A percentile compares a stretch with the other conserved stretches of the same genome.
These are phyloP conservation scores for Rhadina sibilatrix DNA, from an alignment of 2,113 vertebrate species.

Conservation along the genomic window DNA sequence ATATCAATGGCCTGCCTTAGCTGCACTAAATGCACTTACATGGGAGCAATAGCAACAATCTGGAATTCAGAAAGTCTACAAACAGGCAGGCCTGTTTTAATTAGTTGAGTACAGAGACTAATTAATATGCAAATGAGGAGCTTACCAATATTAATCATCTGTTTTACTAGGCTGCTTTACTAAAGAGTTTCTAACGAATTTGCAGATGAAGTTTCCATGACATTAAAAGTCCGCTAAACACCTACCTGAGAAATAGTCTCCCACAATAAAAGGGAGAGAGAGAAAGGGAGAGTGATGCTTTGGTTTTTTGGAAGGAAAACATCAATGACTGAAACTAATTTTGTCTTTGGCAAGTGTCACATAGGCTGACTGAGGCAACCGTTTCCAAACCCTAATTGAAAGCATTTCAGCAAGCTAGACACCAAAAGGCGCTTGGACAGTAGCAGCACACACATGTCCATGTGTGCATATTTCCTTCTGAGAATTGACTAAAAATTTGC, in stretches of 20 bases:
- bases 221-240: constrained; percentile 69
- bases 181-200: constrained; percentile 75
- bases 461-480: background rate
- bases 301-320: constrained; percentile 63
- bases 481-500: background rate
- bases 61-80: constrained; percentile 67
- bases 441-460: rapidly evolving
- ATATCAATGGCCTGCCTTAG: background rate
- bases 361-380: constrained; percentile 39
- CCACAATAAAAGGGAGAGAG: background rate
- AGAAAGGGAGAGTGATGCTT: background rate
- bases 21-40: constrained; percentile 1
- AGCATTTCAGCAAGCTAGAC: constrained; percentile 60
- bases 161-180: constrained; percentile 75
- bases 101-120: constrained; percentile 78
- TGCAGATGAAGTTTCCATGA: constrained; percentile 73
- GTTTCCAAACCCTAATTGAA: constrained; percentile 71
- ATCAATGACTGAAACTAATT: constrained; percentile 67
- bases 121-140: constrained; percentile 81
- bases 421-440: constrained; percentile 52
- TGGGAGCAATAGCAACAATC: constrained; percentile 47
- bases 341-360: constrained; percentile 64
- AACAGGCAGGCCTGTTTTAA: constrained; percentile 70
- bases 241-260: constrained; percentile 62
- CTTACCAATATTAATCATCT: constrained; percentile 81